Percentiles rank a stretch among this genome's conserved stretches.
Conservation (phyloP, 2,113 vertebrate species). For the Microtus ochrogaster region DNA sequence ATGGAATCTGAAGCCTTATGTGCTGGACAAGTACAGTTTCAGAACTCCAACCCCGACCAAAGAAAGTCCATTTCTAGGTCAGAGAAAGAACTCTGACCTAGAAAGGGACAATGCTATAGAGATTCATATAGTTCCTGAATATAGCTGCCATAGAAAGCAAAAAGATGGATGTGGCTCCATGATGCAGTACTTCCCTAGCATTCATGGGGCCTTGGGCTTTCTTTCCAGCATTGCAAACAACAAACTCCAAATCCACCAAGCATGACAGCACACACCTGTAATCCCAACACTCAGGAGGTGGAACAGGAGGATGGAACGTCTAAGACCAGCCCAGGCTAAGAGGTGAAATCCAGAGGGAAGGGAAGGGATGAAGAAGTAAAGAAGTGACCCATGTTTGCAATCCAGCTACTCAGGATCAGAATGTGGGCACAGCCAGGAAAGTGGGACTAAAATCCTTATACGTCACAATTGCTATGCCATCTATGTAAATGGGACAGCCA, state of each 20-base stretch:
- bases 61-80: not conserved
- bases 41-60: not conserved
- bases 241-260: not conserved
- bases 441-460: not conserved
- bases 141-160: not conserved
- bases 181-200: not conserved
- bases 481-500: not conserved
- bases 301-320: not conserved
- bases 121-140: not conserved
- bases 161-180: not conserved
- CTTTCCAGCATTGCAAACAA: not conserved
- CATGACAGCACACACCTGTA: not conserved
- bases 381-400: not conserved
- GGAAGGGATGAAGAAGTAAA: not conserved
- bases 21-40: not conserved
- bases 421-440: not conserved
- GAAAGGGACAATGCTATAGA: not conserved
- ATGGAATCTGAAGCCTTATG: not conserved
- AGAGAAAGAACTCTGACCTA: not conserved
- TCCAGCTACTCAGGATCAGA: not conserved
- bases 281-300: not conserved
- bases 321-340: not conserved
- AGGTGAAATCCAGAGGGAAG: not conserved
- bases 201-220: not conserved
- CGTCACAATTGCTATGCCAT: not conserved